A percentile compares a stretch with the other conserved stretches of the same genome.
Conservation (phyloP, 37 sponge, comb jelly and placozoan species). For the Aphrocallistes beatrix region DNA sequence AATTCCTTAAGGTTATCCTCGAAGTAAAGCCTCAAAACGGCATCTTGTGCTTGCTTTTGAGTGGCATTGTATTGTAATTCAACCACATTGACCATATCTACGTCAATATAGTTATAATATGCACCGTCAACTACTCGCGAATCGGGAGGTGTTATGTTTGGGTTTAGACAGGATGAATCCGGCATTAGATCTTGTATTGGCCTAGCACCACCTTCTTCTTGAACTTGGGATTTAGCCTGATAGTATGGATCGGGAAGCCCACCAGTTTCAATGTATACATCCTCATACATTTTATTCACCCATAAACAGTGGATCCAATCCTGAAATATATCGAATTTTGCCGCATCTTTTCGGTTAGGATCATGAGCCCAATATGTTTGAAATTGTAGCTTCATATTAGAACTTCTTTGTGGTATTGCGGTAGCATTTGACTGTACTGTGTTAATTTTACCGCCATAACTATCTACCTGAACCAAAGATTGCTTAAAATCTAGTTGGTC, state of each 20-base stretch:
- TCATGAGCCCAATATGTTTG: not conserved
- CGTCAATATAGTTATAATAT: not conserved
- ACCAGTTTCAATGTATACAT: not conserved
- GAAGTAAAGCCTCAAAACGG: not conserved
- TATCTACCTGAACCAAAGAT: not conserved
- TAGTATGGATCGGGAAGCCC: not conserved
- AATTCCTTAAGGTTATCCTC: not conserved
- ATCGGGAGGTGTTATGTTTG: not conserved
- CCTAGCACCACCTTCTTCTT: not conserved
- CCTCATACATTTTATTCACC: not conserved
- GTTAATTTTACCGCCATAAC: not conserved
- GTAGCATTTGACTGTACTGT: not conserved
- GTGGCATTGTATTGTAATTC: not conserved
- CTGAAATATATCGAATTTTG: not conserved
- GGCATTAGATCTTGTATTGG: not conserved
- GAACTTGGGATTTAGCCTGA: not conserved
- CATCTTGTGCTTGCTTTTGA: not conserved
- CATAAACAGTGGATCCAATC: not conserved
- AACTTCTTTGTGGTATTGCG: not conserved
- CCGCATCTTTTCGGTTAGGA: no score
- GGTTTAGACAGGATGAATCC: not conserved
- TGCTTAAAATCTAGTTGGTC: not conserved
- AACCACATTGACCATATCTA: not conserved
- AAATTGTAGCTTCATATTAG: not conserved
- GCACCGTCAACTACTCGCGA: not conserved